Base-by-base conservation (phyloP, 2,888 invertebrate species). In the Macrophya annulata region DNA sequence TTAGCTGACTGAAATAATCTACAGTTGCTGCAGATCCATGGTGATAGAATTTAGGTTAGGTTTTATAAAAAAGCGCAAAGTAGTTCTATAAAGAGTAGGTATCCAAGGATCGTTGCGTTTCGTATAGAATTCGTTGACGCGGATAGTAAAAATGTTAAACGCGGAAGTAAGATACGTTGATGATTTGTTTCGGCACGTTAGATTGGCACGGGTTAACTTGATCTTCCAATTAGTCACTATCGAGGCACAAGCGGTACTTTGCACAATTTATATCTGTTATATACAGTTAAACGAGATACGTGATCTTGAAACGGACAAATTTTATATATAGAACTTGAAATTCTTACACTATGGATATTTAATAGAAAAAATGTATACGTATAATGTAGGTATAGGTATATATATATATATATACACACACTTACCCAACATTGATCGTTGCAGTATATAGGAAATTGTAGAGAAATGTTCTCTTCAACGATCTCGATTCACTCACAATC, bases 161-260 rank as follows among this genome's bases (percentile, higher is more conserved):
- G 31, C 77, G 77, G 51, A 74, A 74, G 43, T 10, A 17, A 25
- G 55, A 55, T 25, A 65, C 40, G 81, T 12, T 65, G 37, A 31
- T 25, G 17, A 68, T 71, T 83, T 48, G 83, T 68, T 83, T 43
- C 83, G 83, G 68, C 40, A 68, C 68, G 83, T 83, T 68, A 48
- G 83, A 83, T 83, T 83, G 83, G 83, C 83, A 83, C 83, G 83
- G 83, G 83, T 83, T 71, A 31, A 83, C 68, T 83, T 51, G 71
- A 83, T 83, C 51, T 71, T 51, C n/a, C 71, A 83, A 71, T 83
- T 83, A 68, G 62, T 83, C 65, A 71, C 68, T 68, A 68, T 68
- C 31, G 68, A 48, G 83, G 71, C 83, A 83, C 68, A 55, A 55
- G 83, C 21, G 83, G 81, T n/a, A 37, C 15, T 62, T 62, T 17